Percentiles rank a stretch among this genome's conserved stretches.
phyloP scores from a whole-genome alignment of 2,797 vertebrate genomes.

The Pseudomugil tenellus region DNA sequence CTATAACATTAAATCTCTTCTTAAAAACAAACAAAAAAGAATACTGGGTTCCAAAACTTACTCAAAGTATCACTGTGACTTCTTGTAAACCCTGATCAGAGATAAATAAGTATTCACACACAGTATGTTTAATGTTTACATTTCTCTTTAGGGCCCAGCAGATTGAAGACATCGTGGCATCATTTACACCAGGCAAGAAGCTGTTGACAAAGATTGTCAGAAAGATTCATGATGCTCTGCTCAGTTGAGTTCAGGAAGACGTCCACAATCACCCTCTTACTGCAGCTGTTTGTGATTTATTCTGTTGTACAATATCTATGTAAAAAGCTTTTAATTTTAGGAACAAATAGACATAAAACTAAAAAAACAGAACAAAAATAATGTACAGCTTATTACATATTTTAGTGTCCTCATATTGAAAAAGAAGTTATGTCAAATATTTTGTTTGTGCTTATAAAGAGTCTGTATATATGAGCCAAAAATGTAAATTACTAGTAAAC shows the following conservation, averaged over 20 bases:
- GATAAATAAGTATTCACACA: neutral
- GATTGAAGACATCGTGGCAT: conserved; percentile 72
- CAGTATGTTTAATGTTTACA: neutral
- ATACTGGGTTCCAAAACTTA: neutral
- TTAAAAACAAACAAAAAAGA: too few species aligned
- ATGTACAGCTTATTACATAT: neutral
- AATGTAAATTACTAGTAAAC: neutral
- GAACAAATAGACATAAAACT: too few species aligned
- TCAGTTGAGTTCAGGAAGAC: conserved; percentile 47
- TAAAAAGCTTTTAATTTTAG: neutral
- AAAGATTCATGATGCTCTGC: conserved; percentile 72
- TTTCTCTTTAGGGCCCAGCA: conserved; percentile 69
- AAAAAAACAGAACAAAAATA: neutral
- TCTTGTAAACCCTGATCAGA: neutral
- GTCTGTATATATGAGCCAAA: neutral
- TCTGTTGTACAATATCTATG: conserved; percentile 12
- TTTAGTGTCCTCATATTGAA: neutral
- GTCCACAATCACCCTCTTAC: neutral
- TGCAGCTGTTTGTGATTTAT: neutral
- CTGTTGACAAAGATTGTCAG: conserved; percentile 77
- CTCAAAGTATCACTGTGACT: neutral
- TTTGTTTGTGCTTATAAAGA: neutral
- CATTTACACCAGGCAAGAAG: conserved; percentile 68
- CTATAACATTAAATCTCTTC: neutral
- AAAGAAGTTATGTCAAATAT: neutral